phyloP scores from a whole-genome alignment of 2,888 invertebrate genomes.

The Bombylius major region DNA sequence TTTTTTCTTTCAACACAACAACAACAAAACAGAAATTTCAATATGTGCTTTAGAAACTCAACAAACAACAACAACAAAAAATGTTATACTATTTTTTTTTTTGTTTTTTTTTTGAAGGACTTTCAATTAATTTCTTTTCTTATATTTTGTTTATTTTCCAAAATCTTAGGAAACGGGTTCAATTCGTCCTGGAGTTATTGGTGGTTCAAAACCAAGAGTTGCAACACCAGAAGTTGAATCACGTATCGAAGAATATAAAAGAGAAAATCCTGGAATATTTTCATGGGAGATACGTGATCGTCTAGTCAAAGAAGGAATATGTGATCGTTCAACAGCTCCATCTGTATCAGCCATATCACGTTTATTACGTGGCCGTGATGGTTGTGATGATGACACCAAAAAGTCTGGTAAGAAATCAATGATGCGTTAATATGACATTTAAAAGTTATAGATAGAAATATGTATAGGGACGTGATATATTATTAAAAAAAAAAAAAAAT shows the following conservation, averaged over 20 bases:
- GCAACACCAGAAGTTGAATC: conserved; percentile 88
- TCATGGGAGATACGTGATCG: conserved; percentile 91
- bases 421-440: too few species aligned
- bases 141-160: too few species aligned
- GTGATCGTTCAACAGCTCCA: conserved; percentile 44
- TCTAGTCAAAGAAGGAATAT: conserved; percentile 64
- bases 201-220: conserved; percentile 86
- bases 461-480: not conserved
- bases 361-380: conserved; percentile 57
- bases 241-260: conserved; percentile 79
- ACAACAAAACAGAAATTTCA: too few species aligned
- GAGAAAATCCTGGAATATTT: conserved; percentile 86
- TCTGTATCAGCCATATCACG: conserved; percentile 75
- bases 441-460: not conserved
- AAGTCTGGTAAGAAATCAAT: conserved; percentile 12
- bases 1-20: too few species aligned
- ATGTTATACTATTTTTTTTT: too few species aligned
- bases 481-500: too few species aligned
- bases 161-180: conserved; percentile 73
- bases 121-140: too few species aligned
- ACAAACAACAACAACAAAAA: too few species aligned
- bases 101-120: too few species aligned
- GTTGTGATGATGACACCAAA: conserved; percentile 28
- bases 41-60: too few species aligned
- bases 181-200: conserved; percentile 87